These are phyloP conservation scores for Lamprologus callipterus DNA, from an alignment of 2,113 vertebrate species.

Conservation along the genomic window DNA sequence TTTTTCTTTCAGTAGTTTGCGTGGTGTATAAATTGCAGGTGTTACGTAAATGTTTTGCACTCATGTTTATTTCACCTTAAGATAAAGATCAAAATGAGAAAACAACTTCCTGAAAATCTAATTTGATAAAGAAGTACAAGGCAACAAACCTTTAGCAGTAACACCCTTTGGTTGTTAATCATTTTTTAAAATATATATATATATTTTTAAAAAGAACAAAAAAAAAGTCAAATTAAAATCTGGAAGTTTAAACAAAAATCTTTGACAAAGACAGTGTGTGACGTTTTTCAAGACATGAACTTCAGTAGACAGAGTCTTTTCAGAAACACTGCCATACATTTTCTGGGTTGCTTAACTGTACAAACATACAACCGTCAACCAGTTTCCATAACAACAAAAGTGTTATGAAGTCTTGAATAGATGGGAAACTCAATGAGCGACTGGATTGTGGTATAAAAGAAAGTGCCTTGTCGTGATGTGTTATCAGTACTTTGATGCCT, in stretches of 20 bases:
- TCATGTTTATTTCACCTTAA: not conserved
- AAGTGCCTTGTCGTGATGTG: slow-evolving; percentile 18
- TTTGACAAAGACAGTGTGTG: not conserved
- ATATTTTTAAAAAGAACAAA: not conserved
- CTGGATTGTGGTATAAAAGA: slow-evolving; percentile 14
- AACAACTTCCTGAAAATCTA: not conserved
- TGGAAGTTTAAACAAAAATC: not conserved
- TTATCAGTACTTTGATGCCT: not conserved
- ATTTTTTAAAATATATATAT: fast-evolving
- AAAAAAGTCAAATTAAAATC: not conserved
- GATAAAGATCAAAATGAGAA: not conserved
- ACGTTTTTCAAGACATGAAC: not conserved
- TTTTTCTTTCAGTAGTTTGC: not conserved
- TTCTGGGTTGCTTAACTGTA: not conserved
- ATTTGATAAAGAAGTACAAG: not conserved
- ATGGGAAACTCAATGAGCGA: not conserved
- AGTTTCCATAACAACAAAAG: not conserved
- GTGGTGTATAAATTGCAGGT: not conserved
- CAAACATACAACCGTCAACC: not conserved
- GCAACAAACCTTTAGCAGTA: not conserved
- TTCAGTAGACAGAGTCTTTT: not conserved
- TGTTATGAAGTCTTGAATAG: not conserved
- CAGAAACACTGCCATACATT: not conserved
- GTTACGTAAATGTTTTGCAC: not conserved
- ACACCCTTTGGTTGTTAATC: not conserved